Base-by-base conservation (phyloP, 1,140 invertebrate genomes). In the Octopus sinensis region DNA sequence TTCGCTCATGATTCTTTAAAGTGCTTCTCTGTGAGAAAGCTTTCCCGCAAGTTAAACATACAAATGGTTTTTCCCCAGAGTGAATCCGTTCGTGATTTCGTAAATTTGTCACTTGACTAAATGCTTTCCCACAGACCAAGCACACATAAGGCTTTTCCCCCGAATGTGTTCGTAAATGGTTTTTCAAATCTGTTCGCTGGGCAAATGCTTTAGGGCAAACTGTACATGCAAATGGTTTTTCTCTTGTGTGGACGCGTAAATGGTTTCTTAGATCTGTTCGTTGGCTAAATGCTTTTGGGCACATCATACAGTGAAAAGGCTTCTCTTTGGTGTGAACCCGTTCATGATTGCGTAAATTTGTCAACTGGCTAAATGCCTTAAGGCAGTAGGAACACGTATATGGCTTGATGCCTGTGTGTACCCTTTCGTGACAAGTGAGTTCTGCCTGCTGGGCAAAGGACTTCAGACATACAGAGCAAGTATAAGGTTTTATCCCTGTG, bases 391-490 rank as follows among this genome's bases (percentile, higher is more conserved):
- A 73, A 89, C 97, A 83, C 52, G 73, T 5, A 53, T 73, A 98
- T 4, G 97, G 96, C 89, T 97, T 97, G 91, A 97, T 96, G 6
- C 96, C 96, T 10, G 96, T 97, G 90, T 99, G 97, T 84, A 98
- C 91, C 83, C 97, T 93, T 84, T 98, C 91, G 91, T 99, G 97
- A 1, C 97, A 98, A 91, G 99, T 99, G 79, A 99, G 92, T 91
- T 99, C 98, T 6, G 96, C 97, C 3, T 97, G 98, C 68, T 96
- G 97, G 78, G 96, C 97, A 92, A 83, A 84, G 10, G 78, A 43
- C 17, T 77, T 76, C 7, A 89, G 89, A 86, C 91, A 92, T 82
- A 85, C 88, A 53, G 85, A 83, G 82, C 91, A 92, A 78, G 86
- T 86, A 56, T 87, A 90, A 54, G 84, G 88, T 23, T 84, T 84